These are phyloP conservation scores for Phymorhynchus buccinoides DNA, from an alignment of 1,140 invertebrate species.

Conservation along the genomic window DNA sequence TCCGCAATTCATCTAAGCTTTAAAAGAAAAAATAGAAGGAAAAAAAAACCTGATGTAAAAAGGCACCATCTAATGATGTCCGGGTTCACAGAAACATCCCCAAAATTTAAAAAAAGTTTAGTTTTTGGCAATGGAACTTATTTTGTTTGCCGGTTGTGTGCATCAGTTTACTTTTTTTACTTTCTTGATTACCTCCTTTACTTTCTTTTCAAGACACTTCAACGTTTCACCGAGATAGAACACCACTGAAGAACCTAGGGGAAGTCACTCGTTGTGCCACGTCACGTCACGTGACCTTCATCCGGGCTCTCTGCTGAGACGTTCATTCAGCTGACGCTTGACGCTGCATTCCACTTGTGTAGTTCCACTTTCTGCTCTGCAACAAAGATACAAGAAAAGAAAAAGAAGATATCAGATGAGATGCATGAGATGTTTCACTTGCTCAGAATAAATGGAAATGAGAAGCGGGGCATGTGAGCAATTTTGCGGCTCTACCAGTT, in stretches of 20 bases:
- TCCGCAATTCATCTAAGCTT: too few species aligned
- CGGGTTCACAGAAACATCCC: too few species aligned
- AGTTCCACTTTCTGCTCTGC: constrained; percentile 8
- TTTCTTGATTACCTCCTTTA: neutral
- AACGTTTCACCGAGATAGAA: neutral
- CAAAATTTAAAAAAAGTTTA: too few species aligned
- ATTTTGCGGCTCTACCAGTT: neutral
- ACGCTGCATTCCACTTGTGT: neutral
- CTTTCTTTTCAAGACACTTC: neutral
- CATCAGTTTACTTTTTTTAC: neutral
- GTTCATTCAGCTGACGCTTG: neutral
- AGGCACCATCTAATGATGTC: too few species aligned
- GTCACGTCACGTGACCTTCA: constrained; percentile 17
- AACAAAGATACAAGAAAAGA: neutral
- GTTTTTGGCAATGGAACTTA: neutral
- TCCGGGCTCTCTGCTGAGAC: neutral
- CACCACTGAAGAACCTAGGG: neutral
- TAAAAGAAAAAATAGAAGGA: too few species aligned
- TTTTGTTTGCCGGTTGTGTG: neutral
- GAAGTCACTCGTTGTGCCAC: neutral
- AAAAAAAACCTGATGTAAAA: too few species aligned
- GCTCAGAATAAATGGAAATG: neutral
- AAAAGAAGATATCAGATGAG: neutral
- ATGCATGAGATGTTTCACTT: neutral
- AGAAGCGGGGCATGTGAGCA: neutral